Conservation (phyloP, 2,888 invertebrate species). For the Masnerella sp. region DNA sequence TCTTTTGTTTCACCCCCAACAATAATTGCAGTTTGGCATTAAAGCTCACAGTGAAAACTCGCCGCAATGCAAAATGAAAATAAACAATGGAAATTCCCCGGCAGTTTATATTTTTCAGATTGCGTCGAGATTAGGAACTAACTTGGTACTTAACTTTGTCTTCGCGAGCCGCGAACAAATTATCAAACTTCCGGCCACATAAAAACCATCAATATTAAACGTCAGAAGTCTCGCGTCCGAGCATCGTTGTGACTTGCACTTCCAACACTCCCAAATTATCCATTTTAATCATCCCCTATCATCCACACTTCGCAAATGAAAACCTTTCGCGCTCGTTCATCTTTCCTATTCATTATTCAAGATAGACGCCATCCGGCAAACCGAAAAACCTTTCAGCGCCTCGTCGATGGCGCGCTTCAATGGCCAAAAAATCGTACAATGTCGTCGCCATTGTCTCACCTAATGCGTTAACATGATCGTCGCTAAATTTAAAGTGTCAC, state of each 20-base stretch:
- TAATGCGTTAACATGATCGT: not conserved
- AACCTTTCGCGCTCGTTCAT: slow-evolving; percentile 36
- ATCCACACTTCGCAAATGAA: slow-evolving; percentile 42
- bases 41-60: too few relatives aligned
- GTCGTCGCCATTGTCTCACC: not conserved
- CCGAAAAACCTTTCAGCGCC: slow-evolving; percentile 28
- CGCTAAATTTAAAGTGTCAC: not conserved
- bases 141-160: slow-evolving; percentile 19
- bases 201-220: slow-evolving; percentile 43
- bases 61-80: not conserved
- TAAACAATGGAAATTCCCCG: not conserved
- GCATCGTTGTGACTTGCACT: slow-evolving; percentile 35
- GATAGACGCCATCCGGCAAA: slow-evolving; percentile 27
- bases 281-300: slow-evolving; percentile 45
- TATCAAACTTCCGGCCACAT: slow-evolving; percentile 24
- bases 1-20: too few relatives aligned
- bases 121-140: slow-evolving; percentile 7
- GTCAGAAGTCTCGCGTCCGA: slow-evolving; percentile 12
- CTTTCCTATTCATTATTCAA: slow-evolving; percentile 48
- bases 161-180: slow-evolving; percentile 18
- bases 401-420: slow-evolving; percentile 16
- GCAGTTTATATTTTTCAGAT: slow-evolving; percentile 15
- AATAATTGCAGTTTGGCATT: too few relatives aligned
- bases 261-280: slow-evolving; percentile 36
- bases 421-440: slow-evolving; percentile 7